These are phyloP conservation scores for Sebastes diaconus DNA, from an alignment of 2,797 vertebrate species.

Conservation along the genomic window DNA sequence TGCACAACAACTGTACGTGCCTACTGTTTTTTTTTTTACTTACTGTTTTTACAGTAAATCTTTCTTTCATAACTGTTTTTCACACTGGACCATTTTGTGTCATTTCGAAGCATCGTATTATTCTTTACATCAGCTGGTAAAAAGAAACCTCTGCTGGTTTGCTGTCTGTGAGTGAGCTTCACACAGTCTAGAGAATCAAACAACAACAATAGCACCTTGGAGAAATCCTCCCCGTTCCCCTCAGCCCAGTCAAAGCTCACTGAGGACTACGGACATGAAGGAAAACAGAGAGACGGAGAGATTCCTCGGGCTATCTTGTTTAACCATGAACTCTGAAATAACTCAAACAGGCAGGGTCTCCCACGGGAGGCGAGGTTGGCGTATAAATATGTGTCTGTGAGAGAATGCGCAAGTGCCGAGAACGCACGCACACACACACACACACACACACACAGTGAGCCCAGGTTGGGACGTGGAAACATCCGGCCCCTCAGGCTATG, in stretches of 20 bases:
- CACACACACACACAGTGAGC: not conserved
- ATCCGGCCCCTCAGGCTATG: constrained; percentile 17
- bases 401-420: constrained; percentile 1
- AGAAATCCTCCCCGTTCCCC: constrained; percentile 21
- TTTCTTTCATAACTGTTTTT: not conserved
- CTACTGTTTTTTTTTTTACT: not conserved
- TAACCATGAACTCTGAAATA: constrained; percentile 72
- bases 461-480: constrained; percentile 7
- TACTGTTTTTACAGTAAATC: not conserved
- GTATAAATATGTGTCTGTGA: constrained; percentile 47
- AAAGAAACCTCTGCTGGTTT: not conserved
- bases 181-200: constrained; percentile 23
- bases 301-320: constrained; percentile 64
- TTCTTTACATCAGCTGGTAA: not conserved
- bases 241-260: constrained; percentile 60
- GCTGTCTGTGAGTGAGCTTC: not conserved
- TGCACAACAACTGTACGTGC: not conserved
- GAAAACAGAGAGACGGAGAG: constrained; percentile 58
- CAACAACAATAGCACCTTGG: constrained; percentile 27
- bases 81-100: not conserved
- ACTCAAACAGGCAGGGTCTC: constrained; percentile 67
- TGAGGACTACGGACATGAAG: constrained; percentile 57
- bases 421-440: not conserved
- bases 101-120: not conserved
- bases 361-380: constrained; percentile 43